phyloP scores from a whole-genome alignment of 2,888 invertebrate genomes.

The Sesia bembeciformis region DNA sequence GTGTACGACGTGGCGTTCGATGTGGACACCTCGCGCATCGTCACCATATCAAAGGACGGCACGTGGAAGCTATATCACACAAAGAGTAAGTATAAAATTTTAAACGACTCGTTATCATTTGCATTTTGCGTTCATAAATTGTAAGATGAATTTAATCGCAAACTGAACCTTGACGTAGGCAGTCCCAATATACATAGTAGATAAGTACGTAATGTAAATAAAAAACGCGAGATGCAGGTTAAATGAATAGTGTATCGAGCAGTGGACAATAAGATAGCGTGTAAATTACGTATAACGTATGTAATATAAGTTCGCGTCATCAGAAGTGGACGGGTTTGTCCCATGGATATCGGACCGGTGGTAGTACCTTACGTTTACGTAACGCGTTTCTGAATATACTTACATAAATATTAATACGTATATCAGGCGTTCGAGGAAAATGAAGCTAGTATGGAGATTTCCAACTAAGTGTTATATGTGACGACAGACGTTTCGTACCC shows the following conservation, averaged over 20 bases:
- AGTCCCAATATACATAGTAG: too few species aligned
- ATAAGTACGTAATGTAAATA: too few species aligned
- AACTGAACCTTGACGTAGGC: too few species aligned
- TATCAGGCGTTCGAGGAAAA: background rate
- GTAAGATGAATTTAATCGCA: too few species aligned
- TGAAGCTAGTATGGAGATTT: background rate
- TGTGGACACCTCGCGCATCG: slow-evolving; percentile 86
- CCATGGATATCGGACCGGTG: background rate
- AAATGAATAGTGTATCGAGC: too few species aligned
- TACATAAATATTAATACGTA: background rate
- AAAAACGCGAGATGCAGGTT: too few species aligned
- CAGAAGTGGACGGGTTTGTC: background rate
- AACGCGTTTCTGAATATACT: background rate
- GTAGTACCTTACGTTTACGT: background rate
- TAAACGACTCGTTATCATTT: too few species aligned
- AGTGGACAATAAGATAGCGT: too few species aligned
- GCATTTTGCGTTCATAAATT: too few species aligned
- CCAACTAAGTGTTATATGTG: background rate
- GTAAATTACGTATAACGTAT: too few species aligned
- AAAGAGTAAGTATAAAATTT: slow-evolving; percentile 76
- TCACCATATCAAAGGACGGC: slow-evolving; percentile 90
- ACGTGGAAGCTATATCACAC: slow-evolving; percentile 91
- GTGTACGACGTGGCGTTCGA: slow-evolving; percentile 88
- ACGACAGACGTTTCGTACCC: background rate
- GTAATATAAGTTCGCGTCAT: background rate